phyloP scores from a whole-genome alignment of 2,113 vertebrate genomes.

The Fregata magnificens region DNA sequence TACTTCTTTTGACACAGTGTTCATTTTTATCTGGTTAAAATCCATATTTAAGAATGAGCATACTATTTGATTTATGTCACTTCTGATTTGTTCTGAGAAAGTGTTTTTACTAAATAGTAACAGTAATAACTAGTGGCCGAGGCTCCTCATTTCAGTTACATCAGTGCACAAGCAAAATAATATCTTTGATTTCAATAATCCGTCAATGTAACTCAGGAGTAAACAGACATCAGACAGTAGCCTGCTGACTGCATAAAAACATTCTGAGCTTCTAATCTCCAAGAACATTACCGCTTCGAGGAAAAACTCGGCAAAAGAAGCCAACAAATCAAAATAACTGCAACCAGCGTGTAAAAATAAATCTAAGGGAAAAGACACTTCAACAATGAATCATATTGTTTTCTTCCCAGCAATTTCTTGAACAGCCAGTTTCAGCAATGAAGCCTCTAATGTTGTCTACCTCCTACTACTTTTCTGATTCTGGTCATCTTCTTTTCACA shows the following conservation, averaged over 20 bases:
- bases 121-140: background rate
- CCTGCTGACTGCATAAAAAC: background rate
- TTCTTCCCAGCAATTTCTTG: constrained; percentile 64
- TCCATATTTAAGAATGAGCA: background rate
- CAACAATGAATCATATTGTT: constrained; percentile 76
- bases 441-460: constrained; percentile 14
- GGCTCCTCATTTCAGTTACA: background rate
- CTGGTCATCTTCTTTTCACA: background rate
- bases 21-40: background rate
- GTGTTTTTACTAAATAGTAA: background rate
- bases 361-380: constrained; percentile 61
- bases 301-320: constrained; percentile 20
- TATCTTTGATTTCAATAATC: background rate
- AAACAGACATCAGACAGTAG: background rate
- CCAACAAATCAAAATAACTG: constrained; percentile 66
- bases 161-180: background rate
- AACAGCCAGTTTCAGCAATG: constrained; percentile 48
- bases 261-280: background rate
- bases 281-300: background rate
- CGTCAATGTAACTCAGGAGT: background rate
- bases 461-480: background rate
- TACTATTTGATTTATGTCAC: background rate
- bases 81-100: constrained; percentile 7
- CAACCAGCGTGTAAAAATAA: constrained; percentile 56
- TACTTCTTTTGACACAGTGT: background rate